Base-by-base conservation (phyloP, 1,140 invertebrate species). In the Rhagoletis pomonella region DNA sequence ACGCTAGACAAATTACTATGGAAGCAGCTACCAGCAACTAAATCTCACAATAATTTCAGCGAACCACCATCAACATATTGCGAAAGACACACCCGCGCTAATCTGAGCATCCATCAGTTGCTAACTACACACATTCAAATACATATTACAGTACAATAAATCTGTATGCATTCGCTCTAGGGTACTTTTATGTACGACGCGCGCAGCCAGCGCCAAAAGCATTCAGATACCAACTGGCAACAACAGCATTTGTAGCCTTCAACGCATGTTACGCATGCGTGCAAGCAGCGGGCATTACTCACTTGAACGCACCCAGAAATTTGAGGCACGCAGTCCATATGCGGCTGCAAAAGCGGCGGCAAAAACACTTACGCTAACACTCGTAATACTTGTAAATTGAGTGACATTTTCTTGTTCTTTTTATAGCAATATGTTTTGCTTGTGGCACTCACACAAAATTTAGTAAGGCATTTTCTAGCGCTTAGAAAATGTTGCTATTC, bases 291-390 rank as follows among this genome's bases (percentile, higher is more conserved):
- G 50, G 19, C 73, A 81, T 29, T 81, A 19, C 47, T 55, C 73
- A 81, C 17, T 47, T 81, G 73, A 81, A 81, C 73, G 73, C 73
- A 81, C 73, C 73, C 17, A 58, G 47, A 81, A 81, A 81, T 81
- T 55, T 19, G 2, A 81, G 47, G 73, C 73, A 50, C 19, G 73
- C 73, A 81, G 7, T 55, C 73, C 73, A 81, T 55, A 55, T n/a
- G 12, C n/a, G 67, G 4, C 42, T 17, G 44, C 14, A 73, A n/a
- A n/a, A n/a, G n/a, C n/a, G n/a, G n/a, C n/a, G n/a, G n/a, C n/a
- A n/a, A 73, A 47, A 73, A 3, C 39, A 47, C 50, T 55, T 55
- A 12, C 3, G 44, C 4, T 2, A 73, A n/a, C 39, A 39, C 67
- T 47, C 3, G 39, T 17, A 73, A 73, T 73, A 10, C 3, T 39